Evolutionary conservation across 2,888 invertebrate species (phyloP).

Genomic region (Agonopterix arenella): DNA sequence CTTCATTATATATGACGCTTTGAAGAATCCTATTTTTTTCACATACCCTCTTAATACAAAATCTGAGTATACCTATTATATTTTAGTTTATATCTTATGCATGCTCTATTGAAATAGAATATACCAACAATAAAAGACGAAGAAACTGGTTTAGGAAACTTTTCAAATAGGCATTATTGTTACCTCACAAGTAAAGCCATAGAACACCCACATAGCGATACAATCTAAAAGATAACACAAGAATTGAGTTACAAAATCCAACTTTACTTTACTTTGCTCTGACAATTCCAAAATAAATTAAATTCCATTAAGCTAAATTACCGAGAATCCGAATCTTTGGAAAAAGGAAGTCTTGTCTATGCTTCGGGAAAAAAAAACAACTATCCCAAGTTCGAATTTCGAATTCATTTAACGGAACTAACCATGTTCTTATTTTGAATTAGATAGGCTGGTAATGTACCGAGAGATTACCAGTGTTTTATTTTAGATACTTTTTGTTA

Average conservation of each 20-base stretch:
- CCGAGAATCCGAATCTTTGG: conserved; percentile 14
- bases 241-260: conserved; percentile 18
- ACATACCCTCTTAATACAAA: too few species aligned
- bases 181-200: background rate
- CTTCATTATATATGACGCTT: too few species aligned
- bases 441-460: conserved; percentile 17
- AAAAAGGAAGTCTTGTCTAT: conserved; percentile 25
- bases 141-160: background rate
- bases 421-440: conserved; percentile 31
- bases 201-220: conserved; percentile 22
- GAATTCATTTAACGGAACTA: conserved; percentile 42
- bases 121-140: background rate
- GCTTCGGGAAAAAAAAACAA: conserved; percentile 16
- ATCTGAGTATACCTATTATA: too few species aligned
- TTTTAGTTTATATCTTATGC: too few species aligned
- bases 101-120: background rate
- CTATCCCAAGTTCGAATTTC: conserved; percentile 22
- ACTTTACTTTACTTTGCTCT: conserved; percentile 12
- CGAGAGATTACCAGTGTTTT: conserved; percentile 4
- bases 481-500: background rate
- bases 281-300: conserved; percentile 18
- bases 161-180: too few species aligned
- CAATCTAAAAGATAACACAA: conserved; percentile 17
- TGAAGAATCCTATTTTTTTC: too few species aligned
- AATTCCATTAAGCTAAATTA: conserved; percentile 21